Evolutionary conservation across 2,113 vertebrate genomes (phyloP), one percentile per base, ranked within the genome.

Genomic region (Myxocyprinus asiaticus): DNA sequence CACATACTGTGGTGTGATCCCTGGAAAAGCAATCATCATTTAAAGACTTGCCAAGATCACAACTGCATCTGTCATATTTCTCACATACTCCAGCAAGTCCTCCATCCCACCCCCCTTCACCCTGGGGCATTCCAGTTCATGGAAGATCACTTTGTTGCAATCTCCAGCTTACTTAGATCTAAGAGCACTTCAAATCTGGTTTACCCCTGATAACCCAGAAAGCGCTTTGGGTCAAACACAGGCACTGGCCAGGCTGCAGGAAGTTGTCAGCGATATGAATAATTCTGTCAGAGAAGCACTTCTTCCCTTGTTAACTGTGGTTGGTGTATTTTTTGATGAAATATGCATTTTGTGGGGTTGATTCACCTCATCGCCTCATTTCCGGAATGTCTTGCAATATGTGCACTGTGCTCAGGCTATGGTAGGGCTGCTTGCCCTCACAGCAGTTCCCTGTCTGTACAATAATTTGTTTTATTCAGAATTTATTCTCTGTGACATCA

Each of bases 131-230:
- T 68, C 77, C 79, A 76, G 55, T 80, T 76, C 22, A 65, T 69
- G 4, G 12, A 82, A 55, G 84, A 62, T 67, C 58, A 84, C 64
- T 67, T 75, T 81, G 86, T 58, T 68, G 71, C 61, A 43, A 75
- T 65, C 69, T 69, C 58, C 1, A 43, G 42, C 69, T 74, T 33
- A 47, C 69, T 56, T 59, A 47, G 67, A 68, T 80, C 61, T 58
- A 86, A 88, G 86, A 85, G 78, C 84, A 86, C 82, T 86, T 75
- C 80, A 78, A 76, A 70, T 86, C 86, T 62, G 47, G 7, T 59
- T 33, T 76, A 58, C 51, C 58, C 51, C n/a, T 22, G 9, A 12
- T 22, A 33, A 65, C 15, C 43, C 22, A 22, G 11, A 14, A 9
- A 9, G 17, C 59, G 42, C 68, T 66, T 12, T 44, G 72, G 53